Percentiles rank a stretch among this genome's conserved stretches.
phyloP scores from a whole-genome alignment of 1,140 invertebrate species.

The Saccostrea echinata region DNA sequence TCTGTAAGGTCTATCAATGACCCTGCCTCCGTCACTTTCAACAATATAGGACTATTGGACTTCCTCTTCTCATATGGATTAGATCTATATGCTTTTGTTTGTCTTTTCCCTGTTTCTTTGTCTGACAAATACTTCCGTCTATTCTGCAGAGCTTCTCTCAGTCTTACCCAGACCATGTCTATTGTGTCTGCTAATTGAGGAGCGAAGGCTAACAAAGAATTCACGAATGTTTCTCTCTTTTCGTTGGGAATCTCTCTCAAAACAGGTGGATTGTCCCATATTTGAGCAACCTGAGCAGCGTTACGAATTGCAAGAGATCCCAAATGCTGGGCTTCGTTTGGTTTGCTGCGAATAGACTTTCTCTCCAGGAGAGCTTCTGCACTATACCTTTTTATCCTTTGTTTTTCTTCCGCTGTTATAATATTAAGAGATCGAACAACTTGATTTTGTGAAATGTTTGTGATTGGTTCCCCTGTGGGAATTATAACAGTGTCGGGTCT shows the following conservation, averaged over 20 bases:
- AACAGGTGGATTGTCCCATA: constrained; percentile 63
- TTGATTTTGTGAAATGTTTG: constrained; percentile 1
- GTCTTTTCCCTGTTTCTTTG: constrained; percentile 59
- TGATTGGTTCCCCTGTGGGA: constrained; percentile 8
- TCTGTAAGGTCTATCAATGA: constrained; percentile 31
- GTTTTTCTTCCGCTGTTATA: constrained; percentile 42
- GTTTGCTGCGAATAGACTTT: constrained; percentile 53
- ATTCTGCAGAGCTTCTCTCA: constrained; percentile 65
- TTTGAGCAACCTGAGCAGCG: constrained; percentile 61
- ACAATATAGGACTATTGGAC: not conserved
- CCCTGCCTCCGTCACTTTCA: constrained; percentile 11
- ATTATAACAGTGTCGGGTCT: not conserved
- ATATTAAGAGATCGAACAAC: not conserved
- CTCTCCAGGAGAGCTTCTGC: constrained; percentile 60
- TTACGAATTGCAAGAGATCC: constrained; percentile 62
- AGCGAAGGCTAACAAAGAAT: constrained; percentile 56
- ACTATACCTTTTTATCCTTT: constrained; percentile 44
- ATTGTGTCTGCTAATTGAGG: constrained; percentile 58
- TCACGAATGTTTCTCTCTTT: constrained; percentile 56
- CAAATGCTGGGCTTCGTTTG: constrained; percentile 61
- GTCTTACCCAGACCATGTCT: constrained; percentile 60
- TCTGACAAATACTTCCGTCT: constrained; percentile 65
- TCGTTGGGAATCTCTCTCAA: constrained; percentile 56
- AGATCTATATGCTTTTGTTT: not conserved
- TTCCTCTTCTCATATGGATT: not conserved